Evolutionary conservation across 2,888 invertebrate species (phyloP).

Genomic region (Noctua pronuba): DNA sequence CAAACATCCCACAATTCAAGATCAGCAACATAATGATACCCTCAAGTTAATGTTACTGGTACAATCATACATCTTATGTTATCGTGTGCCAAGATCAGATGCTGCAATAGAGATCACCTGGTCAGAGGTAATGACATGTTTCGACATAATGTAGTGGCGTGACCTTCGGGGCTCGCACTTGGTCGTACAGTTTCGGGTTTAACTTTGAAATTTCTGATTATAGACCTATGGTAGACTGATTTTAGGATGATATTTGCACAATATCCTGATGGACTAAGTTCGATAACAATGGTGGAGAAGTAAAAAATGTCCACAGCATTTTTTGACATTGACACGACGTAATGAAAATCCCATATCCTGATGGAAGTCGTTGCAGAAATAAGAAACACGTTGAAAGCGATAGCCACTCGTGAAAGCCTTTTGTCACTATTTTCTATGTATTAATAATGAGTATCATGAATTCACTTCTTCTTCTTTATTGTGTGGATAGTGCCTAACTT

Average conservation of each 20-base stretch:
- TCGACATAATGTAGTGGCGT: constrained; percentile 35
- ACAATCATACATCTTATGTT: constrained; percentile 10
- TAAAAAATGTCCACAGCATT: no score
- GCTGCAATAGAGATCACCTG: constrained; percentile 41
- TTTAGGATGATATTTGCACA: not conserved
- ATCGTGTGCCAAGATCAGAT: constrained; percentile 37
- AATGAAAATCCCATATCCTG: not conserved
- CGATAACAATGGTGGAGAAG: not conserved
- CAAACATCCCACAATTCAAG: constrained; percentile 23
- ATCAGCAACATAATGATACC: constrained; percentile 43
- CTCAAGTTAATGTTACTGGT: constrained; percentile 22
- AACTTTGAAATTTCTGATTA: constrained; percentile 33
- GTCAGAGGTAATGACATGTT: constrained; percentile 44
- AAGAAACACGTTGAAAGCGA: not conserved
- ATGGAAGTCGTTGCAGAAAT: not conserved
- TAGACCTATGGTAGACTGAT: not conserved
- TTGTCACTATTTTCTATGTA: not conserved
- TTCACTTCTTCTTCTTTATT: no score
- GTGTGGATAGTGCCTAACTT: no score
- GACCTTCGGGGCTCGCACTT: constrained; percentile 52
- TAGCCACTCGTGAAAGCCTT: not conserved
- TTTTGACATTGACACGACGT: not conserved
- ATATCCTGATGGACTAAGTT: not conserved
- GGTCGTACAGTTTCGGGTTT: constrained; percentile 33
- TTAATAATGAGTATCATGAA: not conserved